These are phyloP conservation scores for Coenobita brevimanus DNA, from an alignment of 1,140 invertebrate genomes.

Conservation along the genomic window DNA sequence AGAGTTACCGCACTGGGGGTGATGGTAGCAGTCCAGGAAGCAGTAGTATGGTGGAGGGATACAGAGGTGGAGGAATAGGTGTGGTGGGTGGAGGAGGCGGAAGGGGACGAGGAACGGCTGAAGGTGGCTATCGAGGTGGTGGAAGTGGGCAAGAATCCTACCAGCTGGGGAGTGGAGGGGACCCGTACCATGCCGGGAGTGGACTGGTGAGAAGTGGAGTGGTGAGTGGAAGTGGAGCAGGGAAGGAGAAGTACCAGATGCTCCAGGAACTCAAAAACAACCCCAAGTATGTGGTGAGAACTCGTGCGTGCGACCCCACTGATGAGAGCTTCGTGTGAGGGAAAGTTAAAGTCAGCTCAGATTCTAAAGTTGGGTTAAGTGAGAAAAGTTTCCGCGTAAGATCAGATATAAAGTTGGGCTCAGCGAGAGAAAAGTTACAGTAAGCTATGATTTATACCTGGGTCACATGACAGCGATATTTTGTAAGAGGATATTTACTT, in stretches of 20 bases:
- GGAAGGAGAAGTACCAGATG: conserved; percentile 37
- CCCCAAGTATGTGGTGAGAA: conserved; percentile 54
- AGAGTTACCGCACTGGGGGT: not conserved
- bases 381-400: too few species aligned
- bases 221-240: conserved; percentile 14
- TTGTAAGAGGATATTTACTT: too few species aligned
- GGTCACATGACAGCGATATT: too few species aligned
- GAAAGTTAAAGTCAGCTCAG: not conserved
- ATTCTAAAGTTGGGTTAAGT: too few species aligned
- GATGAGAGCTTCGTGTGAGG: conserved; percentile 55
- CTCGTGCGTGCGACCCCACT: conserved; percentile 35
- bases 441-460: too few species aligned
- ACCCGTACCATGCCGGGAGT: not conserved
- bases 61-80: not conserved
- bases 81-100: not conserved
- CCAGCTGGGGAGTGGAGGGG: not conserved
- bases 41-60: not conserved
- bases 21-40: not conserved
- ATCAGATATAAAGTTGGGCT: too few species aligned
- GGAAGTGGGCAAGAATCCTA: not conserved
- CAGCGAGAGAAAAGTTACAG: too few species aligned
- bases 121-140: not conserved
- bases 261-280: conserved; percentile 52
- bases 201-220: conserved; percentile 10
- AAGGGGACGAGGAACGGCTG: not conserved